Conservation (phyloP, 1,140 invertebrate genomes). For the Orius laevigatus region DNA sequence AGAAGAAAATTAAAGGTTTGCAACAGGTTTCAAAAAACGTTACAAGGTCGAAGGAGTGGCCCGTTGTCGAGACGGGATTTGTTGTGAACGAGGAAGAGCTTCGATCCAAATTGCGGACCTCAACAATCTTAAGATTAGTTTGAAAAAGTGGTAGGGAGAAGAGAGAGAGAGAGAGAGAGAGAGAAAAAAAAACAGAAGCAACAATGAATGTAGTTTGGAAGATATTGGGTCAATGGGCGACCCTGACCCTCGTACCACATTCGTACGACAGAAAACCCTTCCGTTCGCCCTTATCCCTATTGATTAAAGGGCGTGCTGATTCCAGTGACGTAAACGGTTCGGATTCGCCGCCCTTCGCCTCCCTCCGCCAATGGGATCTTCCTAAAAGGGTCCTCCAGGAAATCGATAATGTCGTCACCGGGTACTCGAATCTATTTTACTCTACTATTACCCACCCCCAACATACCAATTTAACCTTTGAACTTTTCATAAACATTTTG, state of each 20-base stretch:
- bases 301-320: neutral
- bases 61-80: too few relatives aligned
- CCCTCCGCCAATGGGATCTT: neutral
- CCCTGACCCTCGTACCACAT: slow-evolving; percentile 3
- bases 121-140: too few relatives aligned
- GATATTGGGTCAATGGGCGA: slow-evolving; percentile 6
- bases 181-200: slow-evolving; percentile 1
- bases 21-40: too few relatives aligned
- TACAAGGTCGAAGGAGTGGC: too few relatives aligned
- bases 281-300: neutral
- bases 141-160: neutral
- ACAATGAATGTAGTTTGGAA: neutral
- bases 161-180: slow-evolving; percentile 7
- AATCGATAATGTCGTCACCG: neutral
- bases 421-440: neutral
- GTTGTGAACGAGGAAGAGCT: neutral
- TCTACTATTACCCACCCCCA: neutral
- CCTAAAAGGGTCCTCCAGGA: neutral
- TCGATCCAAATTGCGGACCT: too few relatives aligned
- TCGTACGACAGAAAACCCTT: neutral
- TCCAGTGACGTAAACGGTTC: too few relatives aligned
- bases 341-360: neutral
- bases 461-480: neutral
- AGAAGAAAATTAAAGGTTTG: too few relatives aligned
- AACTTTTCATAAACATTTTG: neutral